Evolutionary conservation across 2,113 vertebrate species (phyloP).

Genomic region (Menura novaehollandiae): DNA sequence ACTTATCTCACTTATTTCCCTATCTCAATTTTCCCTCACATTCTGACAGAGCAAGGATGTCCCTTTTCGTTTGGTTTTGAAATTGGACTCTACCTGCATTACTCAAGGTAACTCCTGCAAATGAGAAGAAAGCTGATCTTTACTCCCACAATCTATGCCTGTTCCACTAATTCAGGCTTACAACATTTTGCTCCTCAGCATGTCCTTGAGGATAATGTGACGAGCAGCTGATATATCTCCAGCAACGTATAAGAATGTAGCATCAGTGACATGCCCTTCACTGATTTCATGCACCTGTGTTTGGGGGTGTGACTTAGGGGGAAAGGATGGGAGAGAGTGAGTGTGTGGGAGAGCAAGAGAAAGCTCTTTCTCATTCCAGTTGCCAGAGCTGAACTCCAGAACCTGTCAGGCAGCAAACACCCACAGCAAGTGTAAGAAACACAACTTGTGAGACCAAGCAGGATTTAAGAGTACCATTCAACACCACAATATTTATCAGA

Average conservation of each 20-base stretch:
- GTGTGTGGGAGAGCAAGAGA: neutral
- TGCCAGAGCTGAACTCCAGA: neutral
- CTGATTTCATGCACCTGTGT: neutral
- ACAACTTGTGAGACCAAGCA: neutral
- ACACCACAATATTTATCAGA: neutral
- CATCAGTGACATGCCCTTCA: neutral
- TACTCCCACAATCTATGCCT: neutral
- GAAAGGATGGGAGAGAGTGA: neutral
- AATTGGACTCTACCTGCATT: neutral
- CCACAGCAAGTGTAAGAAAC: neutral
- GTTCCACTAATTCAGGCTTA: neutral
- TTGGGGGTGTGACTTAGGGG: neutral
- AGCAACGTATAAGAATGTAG: accelerated
- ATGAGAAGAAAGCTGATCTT: neutral
- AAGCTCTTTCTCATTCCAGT: neutral
- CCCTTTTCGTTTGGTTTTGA: neutral
- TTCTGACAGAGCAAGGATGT: neutral
- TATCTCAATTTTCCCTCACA: neutral
- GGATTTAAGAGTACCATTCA: neutral
- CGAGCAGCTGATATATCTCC: neutral
- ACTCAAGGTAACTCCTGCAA: neutral
- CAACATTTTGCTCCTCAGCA: neutral
- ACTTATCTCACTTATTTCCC: neutral
- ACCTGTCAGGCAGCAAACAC: slow-evolving; percentile 30
- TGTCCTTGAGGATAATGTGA: neutral